Conservation (phyloP, 2,113 vertebrate genomes). For the Ciconia boyciana region DNA sequence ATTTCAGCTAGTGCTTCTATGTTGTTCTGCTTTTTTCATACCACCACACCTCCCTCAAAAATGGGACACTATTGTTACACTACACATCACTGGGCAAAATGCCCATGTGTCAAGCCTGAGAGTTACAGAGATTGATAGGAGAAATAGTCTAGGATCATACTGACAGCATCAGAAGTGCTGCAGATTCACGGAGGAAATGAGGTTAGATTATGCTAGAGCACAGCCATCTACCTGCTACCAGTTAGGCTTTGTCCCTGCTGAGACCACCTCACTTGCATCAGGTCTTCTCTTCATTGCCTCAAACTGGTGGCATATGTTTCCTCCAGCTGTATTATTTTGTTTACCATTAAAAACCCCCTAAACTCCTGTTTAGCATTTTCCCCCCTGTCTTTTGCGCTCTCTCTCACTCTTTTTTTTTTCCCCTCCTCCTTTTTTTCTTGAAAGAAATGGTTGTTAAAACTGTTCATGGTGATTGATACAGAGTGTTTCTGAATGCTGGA, state of each 20-base stretch:
- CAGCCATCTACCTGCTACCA: not conserved
- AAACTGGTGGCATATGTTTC: not conserved
- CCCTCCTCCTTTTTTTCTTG: not conserved
- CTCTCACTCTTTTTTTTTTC: no score
- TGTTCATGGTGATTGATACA: constrained; percentile 26
- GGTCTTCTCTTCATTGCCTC: not conserved
- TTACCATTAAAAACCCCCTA: not conserved
- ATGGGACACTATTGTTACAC: not conserved
- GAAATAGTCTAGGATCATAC: not conserved
- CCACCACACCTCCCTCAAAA: not conserved
- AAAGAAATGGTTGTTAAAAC: constrained; percentile 5
- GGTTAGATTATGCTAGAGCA: not conserved
- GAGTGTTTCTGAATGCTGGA: constrained; percentile 44
- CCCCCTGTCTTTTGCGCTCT: not conserved
- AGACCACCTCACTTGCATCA: not conserved
- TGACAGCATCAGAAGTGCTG: not conserved
- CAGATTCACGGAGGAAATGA: not conserved
- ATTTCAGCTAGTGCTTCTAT: not conserved
- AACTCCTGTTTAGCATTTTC: not conserved
- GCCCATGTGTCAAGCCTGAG: rapidly evolving
- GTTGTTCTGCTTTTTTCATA: not conserved
- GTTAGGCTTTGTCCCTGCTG: not conserved
- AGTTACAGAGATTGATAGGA: not conserved
- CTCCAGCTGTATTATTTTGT: not conserved
- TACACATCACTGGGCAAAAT: not conserved